Base-by-base conservation (phyloP, 2,113 vertebrate species). In the Pithys albifrons region DNA sequence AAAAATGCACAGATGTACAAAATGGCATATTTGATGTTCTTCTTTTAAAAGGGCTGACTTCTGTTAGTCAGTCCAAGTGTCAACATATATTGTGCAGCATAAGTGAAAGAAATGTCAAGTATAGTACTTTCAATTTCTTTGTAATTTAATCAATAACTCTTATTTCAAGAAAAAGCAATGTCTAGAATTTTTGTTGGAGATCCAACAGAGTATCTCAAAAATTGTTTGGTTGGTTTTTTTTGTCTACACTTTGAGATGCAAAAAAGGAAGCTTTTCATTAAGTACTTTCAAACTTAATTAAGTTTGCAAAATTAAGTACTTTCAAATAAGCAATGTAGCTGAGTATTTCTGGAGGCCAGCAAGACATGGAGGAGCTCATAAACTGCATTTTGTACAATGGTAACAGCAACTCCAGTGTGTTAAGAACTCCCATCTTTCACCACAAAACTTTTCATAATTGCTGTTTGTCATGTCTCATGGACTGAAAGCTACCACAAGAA, bases 101-200 rank as follows among this genome's bases (percentile, higher is more conserved):
- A 96, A 97, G 39, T 96, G 72, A 96, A 73, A 74, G 93, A 96
- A 97, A 95, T 94, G 88, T 93, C 91, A 92, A 94, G 93, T 65
- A 89, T 2, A 35, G n/a, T 78, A 58, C 27, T 90, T 51, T 94
- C 88, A 51, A 85, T 89, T 96, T 90, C 85, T 95, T 88, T 91
- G 66, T 85, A 79, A 97, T 91, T 97, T 91, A 88, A 96, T 83
- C 78, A 18, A 79, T 94, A 95, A 37, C 29, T 88, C 77, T 88
- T 79, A 80, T 79, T 85, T 95, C 91, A 92, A 71, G 37, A 95
- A 74, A 97, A 91, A 80, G 82, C 45, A 95, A 83, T 64, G 49
- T 70, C 80, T 69, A 90, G 23, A 95, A 82, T 65, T 97, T 95
- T 84, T 91, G 51, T 35, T 87, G 39, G 80, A 72, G 80, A 94